These are phyloP conservation scores for Deilephila porcellus DNA, from an alignment of 2,888 invertebrate genomes.

Conservation along the genomic window DNA sequence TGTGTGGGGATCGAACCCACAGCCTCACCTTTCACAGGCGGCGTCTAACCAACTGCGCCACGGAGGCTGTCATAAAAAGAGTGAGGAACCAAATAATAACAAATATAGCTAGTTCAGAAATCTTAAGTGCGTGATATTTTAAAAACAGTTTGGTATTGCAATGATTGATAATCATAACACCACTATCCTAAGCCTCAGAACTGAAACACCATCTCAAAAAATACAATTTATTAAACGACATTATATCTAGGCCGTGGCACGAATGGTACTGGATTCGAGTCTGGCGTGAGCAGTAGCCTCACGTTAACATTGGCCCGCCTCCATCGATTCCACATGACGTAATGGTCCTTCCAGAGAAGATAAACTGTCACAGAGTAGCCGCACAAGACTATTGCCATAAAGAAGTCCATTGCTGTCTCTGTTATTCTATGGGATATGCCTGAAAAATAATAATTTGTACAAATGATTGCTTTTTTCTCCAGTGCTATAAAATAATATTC, in stretches of 20 bases:
- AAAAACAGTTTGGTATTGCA: no score
- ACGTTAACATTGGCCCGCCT: constrained; percentile 87
- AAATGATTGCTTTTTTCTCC: no score
- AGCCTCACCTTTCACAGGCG: no score
- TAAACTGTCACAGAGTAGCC: constrained; percentile 87
- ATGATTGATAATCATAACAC: no score
- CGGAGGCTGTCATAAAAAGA: no score
- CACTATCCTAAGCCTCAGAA: background rate
- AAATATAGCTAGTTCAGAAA: no score
- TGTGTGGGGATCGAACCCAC: no score
- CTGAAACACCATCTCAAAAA: constrained; percentile 33
- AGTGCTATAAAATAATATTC: no score
- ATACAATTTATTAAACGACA: constrained; percentile 60
- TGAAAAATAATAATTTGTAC: constrained; percentile 42
- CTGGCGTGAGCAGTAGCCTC: constrained; percentile 83
- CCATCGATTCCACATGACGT: constrained; percentile 89
- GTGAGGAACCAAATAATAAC: no score
- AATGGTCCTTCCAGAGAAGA: constrained; percentile 87
- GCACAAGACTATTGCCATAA: constrained; percentile 86
- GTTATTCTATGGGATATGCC: constrained; percentile 85
- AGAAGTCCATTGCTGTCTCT: constrained; percentile 85
- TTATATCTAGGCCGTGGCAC: constrained; percentile 74
- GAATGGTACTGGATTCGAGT: constrained; percentile 76
- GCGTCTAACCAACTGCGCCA: no score
- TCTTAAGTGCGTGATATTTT: no score